phyloP scores from a whole-genome alignment of 1,140 invertebrate species.

The Ceratina japonica region DNA sequence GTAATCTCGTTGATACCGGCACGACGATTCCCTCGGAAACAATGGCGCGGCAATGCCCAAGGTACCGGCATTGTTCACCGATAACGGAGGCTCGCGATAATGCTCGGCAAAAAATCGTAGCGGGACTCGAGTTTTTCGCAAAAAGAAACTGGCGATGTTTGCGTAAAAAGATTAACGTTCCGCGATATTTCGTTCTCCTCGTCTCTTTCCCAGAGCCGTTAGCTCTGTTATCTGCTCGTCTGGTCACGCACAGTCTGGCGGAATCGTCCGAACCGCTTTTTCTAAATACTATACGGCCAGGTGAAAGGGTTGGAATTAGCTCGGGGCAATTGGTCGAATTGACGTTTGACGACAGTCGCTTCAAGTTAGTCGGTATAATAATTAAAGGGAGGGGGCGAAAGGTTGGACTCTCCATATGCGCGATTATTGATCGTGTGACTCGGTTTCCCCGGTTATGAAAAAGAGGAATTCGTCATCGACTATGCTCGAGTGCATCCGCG shows the following conservation, averaged over 20 bases:
- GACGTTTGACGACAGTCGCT: slow-evolving; percentile 1
- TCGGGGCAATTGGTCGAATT: too few relatives aligned
- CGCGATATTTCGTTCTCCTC: too few relatives aligned
- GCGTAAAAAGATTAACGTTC: too few relatives aligned
- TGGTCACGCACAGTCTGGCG: too few relatives aligned
- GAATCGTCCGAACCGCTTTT: too few relatives aligned
- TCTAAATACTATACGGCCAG: too few relatives aligned
- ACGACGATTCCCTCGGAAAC: neutral
- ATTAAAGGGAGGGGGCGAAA: slow-evolving; percentile 35
- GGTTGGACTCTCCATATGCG: slow-evolving; percentile 30
- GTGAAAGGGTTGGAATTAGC: too few relatives aligned
- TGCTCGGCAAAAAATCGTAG: neutral
- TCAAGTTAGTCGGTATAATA: too few relatives aligned
- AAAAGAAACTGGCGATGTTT: too few relatives aligned
- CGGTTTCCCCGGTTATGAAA: neutral
- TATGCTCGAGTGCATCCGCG: slow-evolving; percentile 1
- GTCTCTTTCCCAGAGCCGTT: too few relatives aligned
- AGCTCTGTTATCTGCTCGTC: too few relatives aligned
- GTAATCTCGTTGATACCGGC: slow-evolving; percentile 12
- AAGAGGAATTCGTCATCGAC: slow-evolving; percentile 32
- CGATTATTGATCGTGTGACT: slow-evolving; percentile 37
- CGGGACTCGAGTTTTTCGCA: too few relatives aligned
- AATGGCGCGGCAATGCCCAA: neutral
- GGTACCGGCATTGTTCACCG: neutral
- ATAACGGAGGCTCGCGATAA: neutral